A percentile compares a stretch with the other conserved stretches of the same genome.
Conservation (phyloP, 1,140 invertebrate genomes). For the Dinothrombium tinctorium region DNA sequence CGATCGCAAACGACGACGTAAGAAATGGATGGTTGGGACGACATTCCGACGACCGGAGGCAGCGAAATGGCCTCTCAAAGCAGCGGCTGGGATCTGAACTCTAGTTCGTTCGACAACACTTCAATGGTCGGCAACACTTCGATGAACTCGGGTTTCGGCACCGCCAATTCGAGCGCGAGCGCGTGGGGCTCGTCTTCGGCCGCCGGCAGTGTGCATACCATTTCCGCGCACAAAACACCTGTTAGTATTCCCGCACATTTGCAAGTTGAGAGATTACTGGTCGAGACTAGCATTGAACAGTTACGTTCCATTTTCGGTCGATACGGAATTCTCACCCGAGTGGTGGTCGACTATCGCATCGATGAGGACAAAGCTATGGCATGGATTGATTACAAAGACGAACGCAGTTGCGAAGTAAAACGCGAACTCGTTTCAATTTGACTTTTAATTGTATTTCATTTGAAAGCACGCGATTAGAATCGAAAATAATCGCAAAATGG, state of each 20-base stretch:
- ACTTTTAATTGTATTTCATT: background rate
- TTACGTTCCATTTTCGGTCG: background rate
- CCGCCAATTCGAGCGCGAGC: too few relatives aligned
- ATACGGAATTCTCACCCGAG: background rate
- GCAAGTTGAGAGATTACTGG: background rate
- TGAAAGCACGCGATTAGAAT: background rate
- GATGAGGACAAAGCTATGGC: background rate
- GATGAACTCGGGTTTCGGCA: too few relatives aligned
- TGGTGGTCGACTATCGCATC: background rate
- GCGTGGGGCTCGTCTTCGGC: too few relatives aligned
- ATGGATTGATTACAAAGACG: background rate
- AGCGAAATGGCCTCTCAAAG: too few relatives aligned
- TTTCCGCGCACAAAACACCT: too few relatives aligned
- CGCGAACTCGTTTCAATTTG: background rate
- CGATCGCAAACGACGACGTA: too few relatives aligned
- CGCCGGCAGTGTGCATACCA: too few relatives aligned
- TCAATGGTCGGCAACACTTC: too few relatives aligned
- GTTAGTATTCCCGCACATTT: background rate
- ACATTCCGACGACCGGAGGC: too few relatives aligned
- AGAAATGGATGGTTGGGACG: too few relatives aligned
- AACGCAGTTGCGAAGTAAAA: background rate
- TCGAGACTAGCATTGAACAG: background rate
- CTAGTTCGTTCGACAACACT: too few relatives aligned
- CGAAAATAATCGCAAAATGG: background rate
- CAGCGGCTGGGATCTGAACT: too few relatives aligned